phyloP scores from a whole-genome alignment of 2,888 invertebrate genomes.

The Rosalia funebris region DNA sequence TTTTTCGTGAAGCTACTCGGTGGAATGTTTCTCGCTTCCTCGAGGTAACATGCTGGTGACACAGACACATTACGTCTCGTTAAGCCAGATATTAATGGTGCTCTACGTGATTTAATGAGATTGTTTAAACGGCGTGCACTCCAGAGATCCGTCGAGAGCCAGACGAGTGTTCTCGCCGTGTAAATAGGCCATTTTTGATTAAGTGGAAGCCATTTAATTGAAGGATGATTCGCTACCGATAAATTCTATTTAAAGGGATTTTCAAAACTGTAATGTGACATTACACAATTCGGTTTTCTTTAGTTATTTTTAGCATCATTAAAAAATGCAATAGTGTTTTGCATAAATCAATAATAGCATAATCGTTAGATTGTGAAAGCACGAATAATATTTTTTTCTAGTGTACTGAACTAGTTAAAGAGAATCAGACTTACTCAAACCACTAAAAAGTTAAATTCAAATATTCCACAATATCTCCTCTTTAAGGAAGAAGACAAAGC shows the following conservation, averaged over 20 bases:
- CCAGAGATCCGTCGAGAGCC: constrained; percentile 6
- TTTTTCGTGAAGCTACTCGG: background rate
- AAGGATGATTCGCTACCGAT: constrained; percentile 1
- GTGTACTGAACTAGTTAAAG: no score
- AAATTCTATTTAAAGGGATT: background rate
- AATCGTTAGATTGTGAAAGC: no score
- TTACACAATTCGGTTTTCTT: no score
- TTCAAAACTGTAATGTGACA: no score
- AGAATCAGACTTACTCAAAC: no score
- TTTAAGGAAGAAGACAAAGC: no score
- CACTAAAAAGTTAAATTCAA: no score
- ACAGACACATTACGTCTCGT: constrained; percentile 9
- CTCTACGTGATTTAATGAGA: constrained; percentile 15
- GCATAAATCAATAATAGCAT: no score
- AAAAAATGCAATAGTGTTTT: no score
- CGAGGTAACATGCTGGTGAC: constrained; percentile 7
- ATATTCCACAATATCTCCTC: no score
- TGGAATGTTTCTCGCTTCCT: background rate
- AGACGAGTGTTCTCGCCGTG: background rate
- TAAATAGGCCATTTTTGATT: constrained; percentile 10
- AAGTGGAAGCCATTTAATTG: constrained; percentile 11
- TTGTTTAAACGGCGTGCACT: constrained; percentile 10
- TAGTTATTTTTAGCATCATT: no score
- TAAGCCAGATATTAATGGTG: constrained; percentile 22
- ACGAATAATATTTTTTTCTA: no score